Conservation (phyloP, 2,797 vertebrate species). For the Bradypodion ventrale region DNA sequence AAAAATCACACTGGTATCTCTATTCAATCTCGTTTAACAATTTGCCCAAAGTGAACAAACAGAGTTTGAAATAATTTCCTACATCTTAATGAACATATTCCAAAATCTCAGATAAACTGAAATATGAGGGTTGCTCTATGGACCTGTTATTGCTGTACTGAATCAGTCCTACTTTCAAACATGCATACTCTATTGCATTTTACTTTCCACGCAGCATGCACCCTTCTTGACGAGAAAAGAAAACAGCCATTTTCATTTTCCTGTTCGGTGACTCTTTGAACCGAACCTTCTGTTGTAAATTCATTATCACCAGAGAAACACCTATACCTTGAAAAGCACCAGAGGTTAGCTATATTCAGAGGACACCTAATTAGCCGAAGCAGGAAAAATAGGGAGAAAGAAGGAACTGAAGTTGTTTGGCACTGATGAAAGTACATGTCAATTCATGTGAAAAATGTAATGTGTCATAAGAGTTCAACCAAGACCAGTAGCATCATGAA, state of each 20-base stretch:
- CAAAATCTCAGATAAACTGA: background rate
- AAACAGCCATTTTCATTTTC: background rate
- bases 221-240: background rate
- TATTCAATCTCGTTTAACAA: no score
- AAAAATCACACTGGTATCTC: no score
- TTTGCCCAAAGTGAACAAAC: no score
- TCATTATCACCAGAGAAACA: background rate
- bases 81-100: background rate
- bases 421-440: conserved; percentile 34
- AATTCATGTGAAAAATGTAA: conserved; percentile 47
- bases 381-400: background rate
- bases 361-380: conserved; percentile 5
- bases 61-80: background rate
- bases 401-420: conserved; percentile 3
- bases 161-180: background rate
- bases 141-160: background rate
- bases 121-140: background rate
- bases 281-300: conserved; percentile 6
- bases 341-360: background rate
- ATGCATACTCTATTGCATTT: background rate
- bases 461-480: conserved; percentile 28
- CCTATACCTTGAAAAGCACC: background rate
- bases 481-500: background rate
- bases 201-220: background rate
- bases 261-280: background rate